Percentiles rank a stretch among this genome's conserved stretches.
These are phyloP conservation scores for Laspeyria flexula DNA, from an alignment of 2,888 invertebrate genomes.

Conservation along the genomic window DNA sequence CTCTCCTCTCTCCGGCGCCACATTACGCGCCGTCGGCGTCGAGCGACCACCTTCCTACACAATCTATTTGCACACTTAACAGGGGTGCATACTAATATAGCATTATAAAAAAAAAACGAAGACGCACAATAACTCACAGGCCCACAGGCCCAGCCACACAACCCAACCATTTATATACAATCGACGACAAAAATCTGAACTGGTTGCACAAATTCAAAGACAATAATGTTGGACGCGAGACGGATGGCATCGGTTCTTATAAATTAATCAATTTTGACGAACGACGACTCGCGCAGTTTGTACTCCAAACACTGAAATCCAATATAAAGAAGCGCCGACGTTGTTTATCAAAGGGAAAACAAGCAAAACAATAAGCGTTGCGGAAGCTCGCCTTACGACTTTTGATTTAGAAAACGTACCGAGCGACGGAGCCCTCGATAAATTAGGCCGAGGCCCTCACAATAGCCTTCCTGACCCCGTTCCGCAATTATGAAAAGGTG, in stretches of 20 bases:
- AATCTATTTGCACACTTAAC: conserved; percentile 25
- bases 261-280: conserved; percentile 40
- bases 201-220: conserved; percentile 20
- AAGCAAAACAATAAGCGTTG: conserved; percentile 59
- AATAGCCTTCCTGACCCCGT: conserved; percentile 47
- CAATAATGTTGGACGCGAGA: conserved; percentile 14
- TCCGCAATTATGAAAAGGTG: conserved; percentile 54
- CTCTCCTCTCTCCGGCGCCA: conserved; percentile 10
- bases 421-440: conserved; percentile 32
- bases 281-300: conserved; percentile 24
- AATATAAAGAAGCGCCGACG: conserved; percentile 68
- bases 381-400: conserved; percentile 47
- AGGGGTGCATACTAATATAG: conserved; percentile 21
- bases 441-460: conserved; percentile 51
- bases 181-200: no score
- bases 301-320: conserved; percentile 48
- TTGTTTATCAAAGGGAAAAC: conserved; percentile 66
- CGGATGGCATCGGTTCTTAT: conserved; percentile 12
- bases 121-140: no score
- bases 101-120: conserved; percentile 14
- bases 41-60: conserved; percentile 27
- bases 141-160: no score
- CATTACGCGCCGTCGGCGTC: conserved; percentile 27
- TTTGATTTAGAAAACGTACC: conserved; percentile 48
- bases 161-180: no score